Conservation (phyloP, 2,888 invertebrate genomes). For the Mesochorus sp. region DNA sequence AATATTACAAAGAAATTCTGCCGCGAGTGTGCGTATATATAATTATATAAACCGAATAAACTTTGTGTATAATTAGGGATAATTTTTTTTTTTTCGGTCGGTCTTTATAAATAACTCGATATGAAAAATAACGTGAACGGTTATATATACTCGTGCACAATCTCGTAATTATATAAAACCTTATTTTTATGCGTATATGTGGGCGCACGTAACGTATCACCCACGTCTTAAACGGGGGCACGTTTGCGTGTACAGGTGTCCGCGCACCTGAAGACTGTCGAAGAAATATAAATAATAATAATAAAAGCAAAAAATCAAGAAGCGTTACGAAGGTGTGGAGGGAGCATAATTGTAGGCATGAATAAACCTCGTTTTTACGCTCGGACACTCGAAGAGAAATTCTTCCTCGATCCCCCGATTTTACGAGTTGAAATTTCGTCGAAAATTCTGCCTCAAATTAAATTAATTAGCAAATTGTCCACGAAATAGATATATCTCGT, state of each 20-base stretch:
- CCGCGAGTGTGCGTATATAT: not conserved
- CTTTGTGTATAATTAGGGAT: slow-evolving; percentile 5
- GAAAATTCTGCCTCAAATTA: no score
- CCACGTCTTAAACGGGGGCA: not conserved
- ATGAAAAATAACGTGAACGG: slow-evolving; percentile 2
- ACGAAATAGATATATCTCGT: no score
- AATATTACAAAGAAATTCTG: not conserved
- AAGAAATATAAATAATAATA: not conserved
- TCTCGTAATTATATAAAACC: not conserved
- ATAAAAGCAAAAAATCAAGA: slow-evolving; percentile 3
- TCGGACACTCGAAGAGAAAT: no score
- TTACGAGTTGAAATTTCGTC: no score
- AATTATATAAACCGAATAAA: not conserved
- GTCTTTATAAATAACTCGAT: slow-evolving; percentile 17
- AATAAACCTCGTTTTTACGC: no score
- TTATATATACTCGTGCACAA: no score
- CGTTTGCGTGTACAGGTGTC: slow-evolving; percentile 39
- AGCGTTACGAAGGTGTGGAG: not conserved
- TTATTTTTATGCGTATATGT: not conserved
- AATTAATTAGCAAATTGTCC: no score
- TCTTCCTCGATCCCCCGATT: no score
- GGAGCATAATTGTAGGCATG: no score
- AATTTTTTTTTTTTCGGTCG: not conserved
- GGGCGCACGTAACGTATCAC: not conserved
- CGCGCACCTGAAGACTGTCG: slow-evolving; percentile 38